Percentiles rank a stretch among this genome's conserved stretches.
Evolutionary conservation across 37 sponge, comb jelly and placozoan genomes (phyloP).

Genomic region (Bolinopsis microptera): DNA sequence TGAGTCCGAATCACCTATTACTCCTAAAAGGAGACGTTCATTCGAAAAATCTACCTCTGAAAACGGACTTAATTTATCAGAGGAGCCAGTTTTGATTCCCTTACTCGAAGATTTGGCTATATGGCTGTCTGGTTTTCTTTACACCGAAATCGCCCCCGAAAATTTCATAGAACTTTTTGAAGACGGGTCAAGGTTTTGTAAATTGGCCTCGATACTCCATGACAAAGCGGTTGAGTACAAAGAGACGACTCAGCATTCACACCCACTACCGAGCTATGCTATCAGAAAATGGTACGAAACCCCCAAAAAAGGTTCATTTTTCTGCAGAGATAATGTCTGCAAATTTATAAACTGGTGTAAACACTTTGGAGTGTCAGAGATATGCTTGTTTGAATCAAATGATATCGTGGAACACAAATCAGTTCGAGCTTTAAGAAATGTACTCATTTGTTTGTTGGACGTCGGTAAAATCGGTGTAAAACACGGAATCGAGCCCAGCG

Average conservation of each 20-base stretch:
- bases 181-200: constrained; percentile 16
- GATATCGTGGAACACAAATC: constrained; percentile 45
- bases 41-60: not conserved
- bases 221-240: constrained; percentile 38
- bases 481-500: constrained; percentile 46
- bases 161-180: constrained; percentile 60
- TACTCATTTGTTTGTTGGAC: constrained; percentile 37
- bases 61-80: not conserved
- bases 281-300: constrained; percentile 59
- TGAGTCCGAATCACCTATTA: not conserved
- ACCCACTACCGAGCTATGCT: constrained; percentile 32
- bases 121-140: constrained; percentile 33
- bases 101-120: constrained; percentile 26
- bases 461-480: constrained; percentile 56
- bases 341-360: constrained; percentile 66
- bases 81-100: constrained; percentile 53
- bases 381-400: constrained; percentile 63
- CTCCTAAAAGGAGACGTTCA: constrained; percentile 43
- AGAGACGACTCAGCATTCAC: constrained; percentile 6
- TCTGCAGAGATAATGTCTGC: constrained; percentile 62
- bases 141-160: constrained; percentile 30
- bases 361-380: constrained; percentile 57
- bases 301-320: constrained; percentile 54
- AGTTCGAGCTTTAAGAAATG: constrained; percentile 51
- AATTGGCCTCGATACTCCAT: constrained; percentile 28